Percentiles rank a stretch among this genome's conserved stretches.
Evolutionary conservation across 2,113 vertebrate genomes (phyloP).

Genomic region (Xenopus borealis): DNA sequence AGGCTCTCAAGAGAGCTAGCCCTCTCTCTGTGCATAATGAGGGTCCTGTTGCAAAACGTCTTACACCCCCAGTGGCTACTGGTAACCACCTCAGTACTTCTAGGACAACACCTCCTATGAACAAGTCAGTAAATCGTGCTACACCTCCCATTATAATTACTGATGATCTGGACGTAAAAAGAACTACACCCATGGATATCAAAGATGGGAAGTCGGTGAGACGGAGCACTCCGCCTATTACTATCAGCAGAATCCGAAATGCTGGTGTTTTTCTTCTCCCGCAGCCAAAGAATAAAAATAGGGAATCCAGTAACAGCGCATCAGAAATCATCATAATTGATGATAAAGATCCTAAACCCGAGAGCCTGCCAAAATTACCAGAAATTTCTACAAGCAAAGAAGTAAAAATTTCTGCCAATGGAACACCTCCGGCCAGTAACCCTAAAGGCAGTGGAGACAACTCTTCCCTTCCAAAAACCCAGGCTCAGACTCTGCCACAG

Average conservation of each 20-base stretch:
- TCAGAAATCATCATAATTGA: constrained; percentile 31
- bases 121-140: background rate
- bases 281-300: background rate
- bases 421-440: background rate
- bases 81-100: background rate
- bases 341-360: constrained; percentile 5
- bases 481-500: background rate
- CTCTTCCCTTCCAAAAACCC: background rate
- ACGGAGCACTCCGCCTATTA: background rate
- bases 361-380: background rate
- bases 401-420: background rate
- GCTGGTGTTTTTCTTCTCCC: constrained; percentile 11
- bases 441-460: background rate
- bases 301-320: background rate
- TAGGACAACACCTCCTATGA: background rate
- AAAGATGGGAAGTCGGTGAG: background rate
- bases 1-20: constrained; percentile 9
- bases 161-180: background rate
- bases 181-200: background rate
- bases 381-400: background rate
- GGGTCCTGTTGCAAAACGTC: background rate
- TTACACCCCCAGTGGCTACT: background rate
- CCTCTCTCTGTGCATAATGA: constrained; percentile 10
- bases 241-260: constrained; percentile 23
- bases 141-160: background rate